Evolutionary conservation across 2,888 invertebrate genomes (phyloP), one percentile per base, ranked within the genome.

Genomic region (Nemotelus pantherinus): DNA sequence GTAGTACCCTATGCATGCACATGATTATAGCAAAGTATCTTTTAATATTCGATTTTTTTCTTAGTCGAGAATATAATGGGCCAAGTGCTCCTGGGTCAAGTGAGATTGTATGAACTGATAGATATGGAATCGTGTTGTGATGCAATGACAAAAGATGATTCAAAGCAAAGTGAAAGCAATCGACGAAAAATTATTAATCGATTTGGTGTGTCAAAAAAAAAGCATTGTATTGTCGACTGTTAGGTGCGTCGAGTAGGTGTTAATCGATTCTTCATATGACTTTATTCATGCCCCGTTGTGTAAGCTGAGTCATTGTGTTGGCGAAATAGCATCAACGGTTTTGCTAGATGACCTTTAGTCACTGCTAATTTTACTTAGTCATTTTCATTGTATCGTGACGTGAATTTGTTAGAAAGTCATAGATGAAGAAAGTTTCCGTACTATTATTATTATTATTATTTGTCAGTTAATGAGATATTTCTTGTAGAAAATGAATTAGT

Each of bases 131-230:
- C 41, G 9, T 43, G 6, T 63, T 63, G 63, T 63, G 39, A 43
- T 43, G 63, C 63, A 63, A 63, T 43, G 43, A 43, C 43, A 57
- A 57, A 25, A 57, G 25, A 57, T 63, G 63, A 41, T 43, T 63
- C n/a, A 58, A n/a, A 47, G 47, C 44, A n/a, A 65, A 65, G 65
- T 65, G 65, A 65, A 65, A 65, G 65, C 65, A n/a, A 4, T 25
- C 39, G 3, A 45, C 4, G 9, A 25, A 47, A 65, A 65, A 65
- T 65, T 47, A 65, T 7, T 65, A 65, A 65, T 65, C 65, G n/a
- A 65, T 65, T 65, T 63, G 47, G 47, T 43, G 65, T 44, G 65
- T 65, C n/a, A 45, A 7, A 65, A 65, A 45, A 3, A 9, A 45
- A 2, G 2, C 47, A 9, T 65, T 65, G 65, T 47, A 57, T 25